Base-by-base conservation (phyloP, 2,888 invertebrate species). In the Patella depressa region DNA sequence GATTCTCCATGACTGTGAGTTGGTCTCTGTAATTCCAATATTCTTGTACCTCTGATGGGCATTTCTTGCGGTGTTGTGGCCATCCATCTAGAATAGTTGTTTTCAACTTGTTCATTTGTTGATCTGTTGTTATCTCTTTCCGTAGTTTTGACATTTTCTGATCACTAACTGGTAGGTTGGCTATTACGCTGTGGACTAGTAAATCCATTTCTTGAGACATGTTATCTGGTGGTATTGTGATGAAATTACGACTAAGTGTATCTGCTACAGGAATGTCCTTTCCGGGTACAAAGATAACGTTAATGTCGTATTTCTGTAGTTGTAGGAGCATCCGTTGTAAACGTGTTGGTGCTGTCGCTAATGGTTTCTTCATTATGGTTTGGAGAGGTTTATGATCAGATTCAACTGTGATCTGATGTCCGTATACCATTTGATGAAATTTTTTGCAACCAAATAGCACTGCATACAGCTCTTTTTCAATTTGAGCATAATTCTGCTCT, bases 181-280 rank as follows among this genome's bases (percentile, higher is more conserved):
- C 17, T 34, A 78, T 54, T 3, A 84, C 69, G 3, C 74, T 75
- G 74, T 84, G 80, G 19, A 84, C 79, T 72, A 80, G 79, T 24
- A 70, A 53, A 29, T 81, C 77, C 34, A 80, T 75, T 15, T 72
- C 79, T 65, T 79, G 76, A n/a, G 75, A 45, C 17, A 82, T 59
- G 5, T 71, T 69, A 17, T 79, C 80, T 74, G 53, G 80, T 70
- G 78, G 81, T 19, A 79, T 75, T 4, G 72, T 12, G 17, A 75
- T 15, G 57, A 71, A 78, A 19, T 82, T 80, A 11, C 83, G n/a
- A 65, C 19, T 19, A 11, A 65, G 19, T 19, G 65, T 65, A 15
- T 59, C 59, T 7, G 59, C 59, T n/a, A 59, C 59, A 59, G 65
- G 76, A 45, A 57, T 72, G 45, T 17, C 14, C 19, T 59, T 77